Conservation (phyloP, 2,113 vertebrate genomes). For the Odobenus rosmarus region DNA sequence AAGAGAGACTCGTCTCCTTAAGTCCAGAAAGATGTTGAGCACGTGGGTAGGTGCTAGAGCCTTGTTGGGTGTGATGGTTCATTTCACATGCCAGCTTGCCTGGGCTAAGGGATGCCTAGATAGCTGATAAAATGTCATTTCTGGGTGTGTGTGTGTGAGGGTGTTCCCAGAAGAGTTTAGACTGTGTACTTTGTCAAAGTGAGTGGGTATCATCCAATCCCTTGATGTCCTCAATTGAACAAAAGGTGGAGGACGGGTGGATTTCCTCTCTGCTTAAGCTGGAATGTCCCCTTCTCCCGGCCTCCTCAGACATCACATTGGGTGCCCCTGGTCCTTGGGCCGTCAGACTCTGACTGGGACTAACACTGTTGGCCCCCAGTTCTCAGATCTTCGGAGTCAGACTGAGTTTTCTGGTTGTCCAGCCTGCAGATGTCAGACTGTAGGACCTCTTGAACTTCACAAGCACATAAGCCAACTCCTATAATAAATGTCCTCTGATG, state of each 20-base stretch:
- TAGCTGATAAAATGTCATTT: rapidly evolving
- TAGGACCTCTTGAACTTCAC: background rate
- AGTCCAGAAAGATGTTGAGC: too few relatives aligned
- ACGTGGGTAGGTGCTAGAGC: rapidly evolving
- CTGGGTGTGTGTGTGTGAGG: background rate
- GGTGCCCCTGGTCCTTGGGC: background rate
- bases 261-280: background rate
- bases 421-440: background rate
- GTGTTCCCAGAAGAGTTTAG: background rate
- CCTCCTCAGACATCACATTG: background rate
- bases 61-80: background rate
- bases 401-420: background rate
- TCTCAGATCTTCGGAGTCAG: background rate
- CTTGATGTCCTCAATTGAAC: background rate
- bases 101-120: background rate
- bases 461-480: background rate
- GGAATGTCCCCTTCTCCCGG: background rate
- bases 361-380: rapidly evolving
- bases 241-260: background rate
- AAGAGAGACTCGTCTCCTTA: background rate
- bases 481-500: background rate
- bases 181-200: background rate
- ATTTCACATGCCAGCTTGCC: background rate
- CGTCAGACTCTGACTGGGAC: background rate
- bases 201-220: background rate